Evolutionary conservation across 1,140 invertebrate genomes (phyloP).

Genomic region (Pseudobourletiella spinata): DNA sequence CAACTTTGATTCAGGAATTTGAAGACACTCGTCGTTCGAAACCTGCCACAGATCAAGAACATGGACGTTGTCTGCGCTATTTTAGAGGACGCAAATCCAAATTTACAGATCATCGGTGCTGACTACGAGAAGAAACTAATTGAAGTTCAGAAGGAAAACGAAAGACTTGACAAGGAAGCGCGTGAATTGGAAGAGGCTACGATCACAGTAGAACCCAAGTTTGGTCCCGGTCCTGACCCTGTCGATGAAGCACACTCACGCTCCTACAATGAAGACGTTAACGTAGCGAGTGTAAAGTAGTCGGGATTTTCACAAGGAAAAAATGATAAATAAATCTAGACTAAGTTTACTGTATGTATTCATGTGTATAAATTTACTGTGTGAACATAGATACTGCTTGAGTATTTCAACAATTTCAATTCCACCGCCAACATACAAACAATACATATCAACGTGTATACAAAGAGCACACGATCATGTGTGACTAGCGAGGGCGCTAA

Average conservation of each 20-base stretch:
- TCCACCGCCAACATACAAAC: too few relatives aligned
- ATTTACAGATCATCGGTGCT: conserved; percentile 29
- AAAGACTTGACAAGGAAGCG: conserved; percentile 13
- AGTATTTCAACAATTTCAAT: too few relatives aligned
- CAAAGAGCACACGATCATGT: too few relatives aligned
- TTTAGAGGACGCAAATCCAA: conserved; percentile 36
- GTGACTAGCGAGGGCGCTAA: too few relatives aligned
- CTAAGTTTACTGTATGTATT: too few relatives aligned
- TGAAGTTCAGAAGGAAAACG: conserved; percentile 16
- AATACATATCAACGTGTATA: too few relatives aligned
- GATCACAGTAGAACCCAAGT: conserved; percentile 6
- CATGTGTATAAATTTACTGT: too few relatives aligned
- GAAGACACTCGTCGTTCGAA: conserved; percentile 28
- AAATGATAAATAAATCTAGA: too few relatives aligned
- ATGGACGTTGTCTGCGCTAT: conserved; percentile 34
- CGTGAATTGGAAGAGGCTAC: conserved; percentile 7
- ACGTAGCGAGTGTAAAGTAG: too few relatives aligned
- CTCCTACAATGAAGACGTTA: too few relatives aligned
- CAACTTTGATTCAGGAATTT: conserved; percentile 32
- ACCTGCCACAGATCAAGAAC: conserved; percentile 31
- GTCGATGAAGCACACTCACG: too few relatives aligned
- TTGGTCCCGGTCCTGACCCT: neutral
- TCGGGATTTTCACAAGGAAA: neutral
- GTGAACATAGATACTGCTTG: too few relatives aligned
- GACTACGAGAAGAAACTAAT: conserved; percentile 29